Evolutionary conservation across 2,888 invertebrate genomes (phyloP), one percentile per base, ranked within the genome.

Genomic region (Didymodactylos carnosus): DNA sequence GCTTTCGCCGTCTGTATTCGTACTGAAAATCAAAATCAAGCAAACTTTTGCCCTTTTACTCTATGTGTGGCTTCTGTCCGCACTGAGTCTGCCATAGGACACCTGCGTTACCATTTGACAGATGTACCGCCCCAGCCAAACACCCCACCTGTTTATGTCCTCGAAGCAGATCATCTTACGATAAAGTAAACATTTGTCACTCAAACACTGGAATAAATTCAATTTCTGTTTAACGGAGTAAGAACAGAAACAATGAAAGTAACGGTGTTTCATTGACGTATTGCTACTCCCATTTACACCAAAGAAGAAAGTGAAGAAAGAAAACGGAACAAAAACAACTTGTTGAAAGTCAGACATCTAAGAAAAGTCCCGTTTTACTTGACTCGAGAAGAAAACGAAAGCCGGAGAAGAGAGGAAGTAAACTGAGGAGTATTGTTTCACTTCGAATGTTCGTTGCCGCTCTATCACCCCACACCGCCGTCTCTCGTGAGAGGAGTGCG

Each of bases 61-160:
- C 88, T 85, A 88, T 86, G 86, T 84, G 86, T 87, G 87, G 87
- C 88, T 88, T 88, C 87, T 86, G 87, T 87, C 87, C 87, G 86
- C 85, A 82, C 85, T 86, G 86, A 87, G 86, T 86, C 85, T 82
- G 82, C 86, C 87, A 87, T 87, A 86, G 87, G 87, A 80, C 82
- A 80, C 81, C 81, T 80, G 86, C 86, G 86, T 87, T 87, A 87
- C 86, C 84, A 81, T 87, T 87, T 87, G 86, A 86, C 86, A 87
- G 87, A 86, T 87, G 87, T 86, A 86, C 87, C 86, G 87, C 87
- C 86, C 86, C 87, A 87, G 86, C 86, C 87, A 87, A 87, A 87
- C 87, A 87, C 86, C 86, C 86, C 85, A 83, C 86, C 87, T 86
- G 86, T 85, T 85, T 85, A 81, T 86, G 86, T 86, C 86, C 84